Evolutionary conservation across 2,113 vertebrate species (phyloP).

Genomic region (Dromaius novaehollandiae): DNA sequence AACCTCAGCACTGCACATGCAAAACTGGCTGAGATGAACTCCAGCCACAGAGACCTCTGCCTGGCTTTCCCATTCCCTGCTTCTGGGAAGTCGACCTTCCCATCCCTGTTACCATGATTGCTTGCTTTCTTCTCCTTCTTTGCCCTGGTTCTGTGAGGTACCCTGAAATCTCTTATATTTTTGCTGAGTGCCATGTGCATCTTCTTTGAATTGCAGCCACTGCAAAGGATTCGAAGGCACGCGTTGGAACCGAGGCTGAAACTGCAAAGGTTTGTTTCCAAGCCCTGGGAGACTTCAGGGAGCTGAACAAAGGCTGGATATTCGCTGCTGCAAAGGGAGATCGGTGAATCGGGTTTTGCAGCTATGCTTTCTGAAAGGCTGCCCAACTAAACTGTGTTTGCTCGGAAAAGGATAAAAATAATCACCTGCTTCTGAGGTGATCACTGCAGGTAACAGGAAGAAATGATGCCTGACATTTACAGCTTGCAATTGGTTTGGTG

Average conservation of each 20-base stretch:
- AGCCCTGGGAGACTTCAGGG: not conserved
- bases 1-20: too few relatives aligned
- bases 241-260: not conserved
- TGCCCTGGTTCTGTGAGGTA: too few relatives aligned
- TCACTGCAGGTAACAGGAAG: not conserved
- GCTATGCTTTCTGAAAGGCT: not conserved
- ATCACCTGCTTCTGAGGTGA: not conserved
- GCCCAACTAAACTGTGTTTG: accelerated
- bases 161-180: not conserved
- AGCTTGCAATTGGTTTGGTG: not conserved
- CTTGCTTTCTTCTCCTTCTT: not conserved
- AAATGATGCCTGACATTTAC: not conserved
- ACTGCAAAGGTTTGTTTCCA: not conserved
- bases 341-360: not conserved
- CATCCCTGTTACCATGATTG: not conserved
- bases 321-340: not conserved
- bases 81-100: too few relatives aligned
- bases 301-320: accelerated
- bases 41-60: too few relatives aligned
- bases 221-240: not conserved
- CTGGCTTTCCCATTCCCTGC: not conserved
- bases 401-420: not conserved
- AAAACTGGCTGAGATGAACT: too few relatives aligned
- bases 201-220: not conserved
- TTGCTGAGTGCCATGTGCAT: not conserved